Conservation (phyloP, 2,797 vertebrate genomes). For the Cryptoprocta ferox region DNA sequence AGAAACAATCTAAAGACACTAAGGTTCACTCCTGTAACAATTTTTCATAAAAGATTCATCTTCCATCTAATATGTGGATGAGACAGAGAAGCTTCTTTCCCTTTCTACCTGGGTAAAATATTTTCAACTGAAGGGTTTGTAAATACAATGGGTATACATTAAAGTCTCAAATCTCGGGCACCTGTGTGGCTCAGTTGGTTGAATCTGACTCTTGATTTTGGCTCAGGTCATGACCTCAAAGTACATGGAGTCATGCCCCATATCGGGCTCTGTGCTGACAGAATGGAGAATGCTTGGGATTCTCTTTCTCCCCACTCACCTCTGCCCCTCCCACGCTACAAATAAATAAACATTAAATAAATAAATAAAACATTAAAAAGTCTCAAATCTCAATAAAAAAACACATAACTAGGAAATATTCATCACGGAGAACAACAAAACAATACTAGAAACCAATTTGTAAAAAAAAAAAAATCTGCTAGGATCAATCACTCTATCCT, state of each 20-base stretch:
- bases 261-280: too few species aligned
- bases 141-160: neutral
- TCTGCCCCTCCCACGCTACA: too few species aligned
- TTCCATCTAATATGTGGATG: neutral
- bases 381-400: constrained; percentile 30
- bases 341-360: too few species aligned
- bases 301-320: too few species aligned
- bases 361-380: neutral
- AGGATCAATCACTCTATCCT: neutral
- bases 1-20: constrained; percentile 12
- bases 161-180: neutral
- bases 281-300: too few species aligned
- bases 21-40: neutral
- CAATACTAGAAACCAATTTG: neutral
- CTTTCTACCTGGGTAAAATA: constrained; percentile 17
- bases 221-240: too few species aligned
- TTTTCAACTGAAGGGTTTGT: constrained; percentile 6
- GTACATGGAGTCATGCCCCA: too few species aligned
- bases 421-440: constrained; percentile 15
- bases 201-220: too few species aligned
- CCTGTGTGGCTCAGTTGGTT: too few species aligned
- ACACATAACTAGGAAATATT: constrained; percentile 8
- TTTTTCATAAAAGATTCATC: constrained; percentile 20
- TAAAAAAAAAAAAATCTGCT: neutral
- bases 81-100: neutral